A percentile compares a stretch with the other conserved stretches of the same genome.
Evolutionary conservation across 2,797 vertebrate species (phyloP).

Genomic region (Lagorchestes hirsutus): DNA sequence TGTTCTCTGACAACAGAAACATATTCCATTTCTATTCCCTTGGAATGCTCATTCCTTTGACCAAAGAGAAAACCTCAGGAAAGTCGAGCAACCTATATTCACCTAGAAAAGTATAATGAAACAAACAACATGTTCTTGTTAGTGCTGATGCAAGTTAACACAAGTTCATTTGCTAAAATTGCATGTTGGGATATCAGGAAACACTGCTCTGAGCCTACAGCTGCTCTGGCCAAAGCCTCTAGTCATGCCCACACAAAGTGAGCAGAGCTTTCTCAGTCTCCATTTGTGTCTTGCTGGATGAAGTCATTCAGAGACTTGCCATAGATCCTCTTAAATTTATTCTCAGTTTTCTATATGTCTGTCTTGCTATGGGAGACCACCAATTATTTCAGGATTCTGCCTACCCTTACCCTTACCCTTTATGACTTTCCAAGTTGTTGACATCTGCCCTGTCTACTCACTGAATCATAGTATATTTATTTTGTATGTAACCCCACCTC

Average conservation of each 20-base stretch:
- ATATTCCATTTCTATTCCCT: background rate
- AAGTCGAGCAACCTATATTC: background rate
- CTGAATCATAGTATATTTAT: background rate
- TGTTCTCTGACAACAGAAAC: background rate
- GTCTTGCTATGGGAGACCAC: background rate
- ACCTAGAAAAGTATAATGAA: background rate
- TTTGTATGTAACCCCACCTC: background rate
- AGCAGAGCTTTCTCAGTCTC: background rate
- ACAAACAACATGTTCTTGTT: background rate
- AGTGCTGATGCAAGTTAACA: background rate
- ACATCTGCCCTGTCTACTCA: background rate
- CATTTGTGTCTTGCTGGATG: background rate
- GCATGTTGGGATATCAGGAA: background rate
- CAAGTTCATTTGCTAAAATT: background rate
- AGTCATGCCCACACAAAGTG: background rate
- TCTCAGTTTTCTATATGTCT: background rate
- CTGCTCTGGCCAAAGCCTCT: background rate
- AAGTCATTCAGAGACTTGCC: background rate
- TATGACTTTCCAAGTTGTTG: background rate
- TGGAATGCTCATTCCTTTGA: background rate
- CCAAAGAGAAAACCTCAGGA: background rate
- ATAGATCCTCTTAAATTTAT: background rate
- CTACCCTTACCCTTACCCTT: background rate
- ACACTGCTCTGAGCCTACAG: background rate
- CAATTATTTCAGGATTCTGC: background rate